Evolutionary conservation across 2,888 invertebrate species (phyloP).

Genomic region (Nasonia oneida): DNA sequence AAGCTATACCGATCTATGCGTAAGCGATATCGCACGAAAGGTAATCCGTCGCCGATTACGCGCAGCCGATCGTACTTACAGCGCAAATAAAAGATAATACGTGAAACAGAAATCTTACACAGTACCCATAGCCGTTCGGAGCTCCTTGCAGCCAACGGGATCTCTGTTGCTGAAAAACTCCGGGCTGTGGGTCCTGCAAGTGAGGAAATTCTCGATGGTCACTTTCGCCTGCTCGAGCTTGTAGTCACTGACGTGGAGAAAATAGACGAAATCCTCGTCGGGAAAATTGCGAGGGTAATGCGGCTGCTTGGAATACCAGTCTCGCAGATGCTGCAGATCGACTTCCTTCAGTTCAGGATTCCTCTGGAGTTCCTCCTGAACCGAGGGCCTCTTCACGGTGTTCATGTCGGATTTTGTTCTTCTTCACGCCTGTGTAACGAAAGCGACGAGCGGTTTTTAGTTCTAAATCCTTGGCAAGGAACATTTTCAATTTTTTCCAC

Average conservation of each 20-base stretch:
- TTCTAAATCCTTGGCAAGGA: too few relatives aligned
- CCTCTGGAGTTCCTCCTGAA: slow-evolving; percentile 83
- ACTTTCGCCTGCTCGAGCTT: slow-evolving; percentile 86
- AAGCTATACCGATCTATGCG: too few relatives aligned
- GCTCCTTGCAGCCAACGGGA: slow-evolving; percentile 79
- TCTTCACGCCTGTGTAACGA: too few relatives aligned
- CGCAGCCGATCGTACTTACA: too few relatives aligned
- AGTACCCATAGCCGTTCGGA: slow-evolving; percentile 79
- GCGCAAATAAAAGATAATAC: too few relatives aligned
- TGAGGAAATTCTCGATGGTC: slow-evolving; percentile 86
- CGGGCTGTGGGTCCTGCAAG: slow-evolving; percentile 84
- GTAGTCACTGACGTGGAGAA: slow-evolving; percentile 85
- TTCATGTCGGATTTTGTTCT: slow-evolving; percentile 30
- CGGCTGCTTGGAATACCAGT: slow-evolving; percentile 85
- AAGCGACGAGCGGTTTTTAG: too few relatives aligned
- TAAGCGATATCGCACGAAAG: too few relatives aligned
- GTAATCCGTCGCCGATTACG: too few relatives aligned
- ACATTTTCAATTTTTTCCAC: too few relatives aligned
- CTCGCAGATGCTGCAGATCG: slow-evolving; percentile 82
- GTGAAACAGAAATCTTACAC: slow-evolving; percentile 77
- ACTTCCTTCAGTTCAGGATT: slow-evolving; percentile 82
- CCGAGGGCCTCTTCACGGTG: slow-evolving; percentile 77
- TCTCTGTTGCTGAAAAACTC: slow-evolving; percentile 77
- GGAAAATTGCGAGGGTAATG: slow-evolving; percentile 83
- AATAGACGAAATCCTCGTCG: slow-evolving; percentile 84